Base-by-base conservation (phyloP, 2,888 invertebrate species). In the Monochamus alternatus region DNA sequence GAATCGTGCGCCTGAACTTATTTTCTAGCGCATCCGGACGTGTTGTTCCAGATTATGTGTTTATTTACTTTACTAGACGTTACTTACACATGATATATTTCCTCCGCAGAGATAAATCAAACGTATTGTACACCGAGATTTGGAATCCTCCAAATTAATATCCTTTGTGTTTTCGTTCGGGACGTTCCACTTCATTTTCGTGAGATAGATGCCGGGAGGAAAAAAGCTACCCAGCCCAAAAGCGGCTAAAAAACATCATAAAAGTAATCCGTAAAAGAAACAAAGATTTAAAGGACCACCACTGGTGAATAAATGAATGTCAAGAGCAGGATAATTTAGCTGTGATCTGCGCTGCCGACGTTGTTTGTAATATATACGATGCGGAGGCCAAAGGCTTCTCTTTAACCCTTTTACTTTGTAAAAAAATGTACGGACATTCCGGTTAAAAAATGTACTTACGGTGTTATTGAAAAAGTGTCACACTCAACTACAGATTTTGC, bases 61-160 rank as follows among this genome's bases (percentile, higher is more conserved):
- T 62, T 62, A 62, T 62, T 62, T 62, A 14, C 14, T 62, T 62
- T 62, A 10, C 60, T 32, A 31, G n/a, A 32, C 32, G 60, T 60
- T 60, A 32, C n/a, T 60, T 60, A 32, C n/a, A 12, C 32, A 60
- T 60, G 60, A 60, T 60, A 32, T 10, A 60, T 60, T 32, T 60
- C 60, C 60, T 30, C 60, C 7, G 60, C 60, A 60, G 60, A 60
- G 60, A 60, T 60, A 60, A 60, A 60, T 60, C 60, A 60, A 31
- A 60, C 38, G 12, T 60, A 60, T 60, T 60, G 38, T n/a, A 32
- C 38, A 14, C 14, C n/a, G 14, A 38, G 14, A 62, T 43, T 43
- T 38, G 43, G 43, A 38, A 14, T 32, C n/a, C n/a, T 31, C 8
- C 38, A 62, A 62, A 38, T 62, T 62, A 62, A 43, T 62, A 43